phyloP scores from a whole-genome alignment of 2,797 vertebrate genomes.

The Agapornis canus region DNA sequence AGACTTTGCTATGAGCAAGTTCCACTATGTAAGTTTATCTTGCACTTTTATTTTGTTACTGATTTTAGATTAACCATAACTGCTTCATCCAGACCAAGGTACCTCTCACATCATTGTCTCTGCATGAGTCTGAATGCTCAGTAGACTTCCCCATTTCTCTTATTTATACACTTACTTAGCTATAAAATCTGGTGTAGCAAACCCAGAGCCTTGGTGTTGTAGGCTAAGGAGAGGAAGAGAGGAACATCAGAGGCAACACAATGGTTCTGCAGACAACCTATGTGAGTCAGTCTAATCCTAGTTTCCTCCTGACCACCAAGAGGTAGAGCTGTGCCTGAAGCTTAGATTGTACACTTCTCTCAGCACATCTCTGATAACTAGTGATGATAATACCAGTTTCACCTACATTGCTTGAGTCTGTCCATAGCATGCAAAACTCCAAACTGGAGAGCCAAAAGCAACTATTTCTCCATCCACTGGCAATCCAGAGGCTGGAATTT shows the following conservation, averaged over 20 bases:
- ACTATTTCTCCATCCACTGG: not conserved
- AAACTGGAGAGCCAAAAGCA: not conserved
- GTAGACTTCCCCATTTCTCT: not conserved
- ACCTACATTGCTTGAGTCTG: not conserved
- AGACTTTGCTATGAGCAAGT: not conserved
- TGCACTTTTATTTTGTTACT: not conserved
- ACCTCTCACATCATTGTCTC: not conserved
- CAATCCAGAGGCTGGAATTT: not conserved
- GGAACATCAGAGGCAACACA: not conserved
- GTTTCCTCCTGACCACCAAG: not conserved
- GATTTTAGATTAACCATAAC: not conserved
- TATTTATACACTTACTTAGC: not conserved
- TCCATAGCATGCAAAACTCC: not conserved
- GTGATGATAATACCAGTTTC: not conserved
- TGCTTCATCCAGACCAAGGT: not conserved
- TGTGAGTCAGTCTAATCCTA: not conserved
- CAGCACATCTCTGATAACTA: not conserved
- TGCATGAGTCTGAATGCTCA: not conserved
- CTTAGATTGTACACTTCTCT: not conserved
- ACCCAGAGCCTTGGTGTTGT: not conserved
- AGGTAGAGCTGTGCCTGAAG: not conserved
- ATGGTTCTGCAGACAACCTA: fast-evolving
- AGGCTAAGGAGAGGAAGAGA: not conserved
- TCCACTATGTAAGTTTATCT: not conserved
- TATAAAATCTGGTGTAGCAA: not conserved